Base-by-base conservation (phyloP, 2,888 invertebrate species). In the Hypolimnas misippus region DNA sequence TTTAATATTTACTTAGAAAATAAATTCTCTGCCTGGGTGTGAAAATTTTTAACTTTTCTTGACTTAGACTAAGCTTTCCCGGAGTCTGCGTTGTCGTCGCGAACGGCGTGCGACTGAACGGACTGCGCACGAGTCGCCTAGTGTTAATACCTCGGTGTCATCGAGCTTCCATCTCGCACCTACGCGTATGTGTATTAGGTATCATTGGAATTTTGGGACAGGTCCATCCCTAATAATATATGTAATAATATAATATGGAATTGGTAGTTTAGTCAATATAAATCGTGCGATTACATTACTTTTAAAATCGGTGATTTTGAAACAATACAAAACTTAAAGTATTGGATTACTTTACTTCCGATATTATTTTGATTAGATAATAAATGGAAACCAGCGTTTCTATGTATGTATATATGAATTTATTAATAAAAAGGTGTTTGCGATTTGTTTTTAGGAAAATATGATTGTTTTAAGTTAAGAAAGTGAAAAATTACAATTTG, bases 111-210 rank as follows among this genome's bases (percentile, higher is more conserved):
- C 86, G 87, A 90, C 89, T 88, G 81, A 87, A 81, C 82, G 70
- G 71, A 76, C 80, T 78, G 80, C 86, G 81, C 81, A 79, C 81
- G 79, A 69, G 81, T 69, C 78, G 74, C 82, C 80, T 83, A 83
- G 86, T 89, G 89, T 89, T 89, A 91, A 91, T 89, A 87, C 87
- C 76, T 85, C 82, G 80, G 81, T 78, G 82, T 81, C 86, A 81
- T 82, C 82, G 81, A 77, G 83, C 82, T 81, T 74, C 76, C 79
- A 83, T 82, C 82, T 81, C 82, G 78, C 79, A 80, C 80, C 81
- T 81, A 82, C 81, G 78, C 76, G 76, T 79, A 76, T 81, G 76
- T 76, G 75, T 79, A 68, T 76, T 76, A 80, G 75, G 70, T 75
- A 76, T 77, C 72, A 71, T 68, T 74, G 66, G 73, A 62, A 58